These are phyloP conservation scores for Phoeniculus purpureus DNA, from an alignment of 2,797 vertebrate species.

Conservation along the genomic window DNA sequence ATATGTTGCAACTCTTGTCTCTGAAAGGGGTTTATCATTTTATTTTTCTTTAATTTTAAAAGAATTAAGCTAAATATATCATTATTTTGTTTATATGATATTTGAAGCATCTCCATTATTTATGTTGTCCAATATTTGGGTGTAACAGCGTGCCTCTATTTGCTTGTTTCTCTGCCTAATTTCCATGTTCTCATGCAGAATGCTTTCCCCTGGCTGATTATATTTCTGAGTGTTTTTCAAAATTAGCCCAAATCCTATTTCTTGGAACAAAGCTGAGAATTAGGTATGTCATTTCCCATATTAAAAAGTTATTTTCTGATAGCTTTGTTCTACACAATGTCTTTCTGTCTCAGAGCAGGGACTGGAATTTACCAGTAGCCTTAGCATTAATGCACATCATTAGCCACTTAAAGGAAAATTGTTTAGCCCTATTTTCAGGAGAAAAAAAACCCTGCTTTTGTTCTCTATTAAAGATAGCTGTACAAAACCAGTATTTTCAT, in stretches of 20 bases:
- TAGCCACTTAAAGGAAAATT: neutral
- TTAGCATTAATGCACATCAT: neutral
- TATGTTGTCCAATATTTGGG: neutral
- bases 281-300: neutral
- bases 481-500: neutral
- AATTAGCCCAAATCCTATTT: neutral
- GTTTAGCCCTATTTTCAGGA: neutral
- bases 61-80: neutral
- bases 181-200: neutral
- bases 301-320: neutral
- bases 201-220: neutral
- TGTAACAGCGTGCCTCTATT: neutral
- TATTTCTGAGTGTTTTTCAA: neutral
- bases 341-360: neutral
- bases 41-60: constrained; percentile 7
- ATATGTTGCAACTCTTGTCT: neutral
- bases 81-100: neutral
- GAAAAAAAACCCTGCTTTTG: neutral
- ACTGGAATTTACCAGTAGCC: neutral
- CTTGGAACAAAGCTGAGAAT: neutral
- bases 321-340: neutral
- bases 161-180: constrained; percentile 22
- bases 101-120: neutral
- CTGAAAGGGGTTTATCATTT: neutral
- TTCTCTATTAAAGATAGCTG: neutral